These are phyloP conservation scores for Zaprionus gabonicus DNA, from an alignment of 1,140 invertebrate genomes.

Conservation along the genomic window DNA sequence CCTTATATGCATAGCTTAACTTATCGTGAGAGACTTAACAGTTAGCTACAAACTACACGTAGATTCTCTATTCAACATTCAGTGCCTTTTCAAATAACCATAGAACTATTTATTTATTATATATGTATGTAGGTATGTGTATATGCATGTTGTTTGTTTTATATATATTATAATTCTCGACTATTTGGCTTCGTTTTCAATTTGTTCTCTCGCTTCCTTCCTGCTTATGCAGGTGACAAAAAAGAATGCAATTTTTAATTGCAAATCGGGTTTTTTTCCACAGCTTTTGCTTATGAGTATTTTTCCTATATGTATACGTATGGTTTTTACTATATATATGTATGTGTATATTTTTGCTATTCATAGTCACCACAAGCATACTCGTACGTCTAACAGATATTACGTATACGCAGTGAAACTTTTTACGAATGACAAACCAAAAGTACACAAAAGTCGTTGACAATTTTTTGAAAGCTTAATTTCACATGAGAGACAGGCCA, in stretches of 20 bases:
- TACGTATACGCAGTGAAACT: conserved; percentile 69
- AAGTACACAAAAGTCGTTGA: conserved; percentile 66
- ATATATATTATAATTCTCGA: conserved; percentile 2
- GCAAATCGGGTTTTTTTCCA: conserved; percentile 18
- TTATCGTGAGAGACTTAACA: conserved; percentile 2
- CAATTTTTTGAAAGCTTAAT: conserved; percentile 71
- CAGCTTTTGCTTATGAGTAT: conserved; percentile 56
- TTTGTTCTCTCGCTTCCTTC: conserved; percentile 10
- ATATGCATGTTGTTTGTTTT: background rate
- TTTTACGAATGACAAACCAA: conserved; percentile 67
- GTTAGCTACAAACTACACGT: conserved; percentile 13
- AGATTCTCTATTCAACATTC: conserved; percentile 23
- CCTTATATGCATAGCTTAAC: conserved; percentile 9
- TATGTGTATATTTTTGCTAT: conserved; percentile 7
- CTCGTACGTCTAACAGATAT: conserved; percentile 31
- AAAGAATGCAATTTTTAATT: conserved; percentile 38
- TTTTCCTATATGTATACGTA: conserved; percentile 17
- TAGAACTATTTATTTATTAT: conserved; percentile 7
- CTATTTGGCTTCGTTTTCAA: conserved; percentile 16
- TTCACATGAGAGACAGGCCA: conserved; percentile 42
- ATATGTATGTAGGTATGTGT: background rate
- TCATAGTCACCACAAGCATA: conserved; percentile 2
- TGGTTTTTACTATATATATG: background rate
- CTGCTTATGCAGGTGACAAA: conserved; percentile 13
- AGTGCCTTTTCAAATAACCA: conserved; percentile 14